Conservation (phyloP, 2,888 invertebrate species). For the Cryptocheilus praepositus region DNA sequence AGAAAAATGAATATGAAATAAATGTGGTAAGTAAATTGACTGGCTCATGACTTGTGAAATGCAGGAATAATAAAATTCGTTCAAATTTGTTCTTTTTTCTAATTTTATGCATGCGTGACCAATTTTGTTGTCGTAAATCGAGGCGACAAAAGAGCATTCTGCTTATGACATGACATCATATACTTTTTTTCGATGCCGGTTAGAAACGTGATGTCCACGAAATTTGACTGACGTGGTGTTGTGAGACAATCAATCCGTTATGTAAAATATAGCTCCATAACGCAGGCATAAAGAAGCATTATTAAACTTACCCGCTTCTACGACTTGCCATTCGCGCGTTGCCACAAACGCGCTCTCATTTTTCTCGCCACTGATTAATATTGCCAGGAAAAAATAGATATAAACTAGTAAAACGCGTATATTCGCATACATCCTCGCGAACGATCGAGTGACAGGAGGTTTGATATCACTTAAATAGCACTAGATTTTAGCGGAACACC, state of each 20-base stretch:
- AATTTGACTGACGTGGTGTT: slow-evolving; percentile 58
- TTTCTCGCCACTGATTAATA: slow-evolving; percentile 48
- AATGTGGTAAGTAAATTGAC: no score
- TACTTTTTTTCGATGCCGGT: neutral
- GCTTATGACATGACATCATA: neutral
- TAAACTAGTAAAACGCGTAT: slow-evolving; percentile 38
- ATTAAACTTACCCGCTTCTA: slow-evolving; percentile 77
- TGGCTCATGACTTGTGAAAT: no score
- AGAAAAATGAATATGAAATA: no score
- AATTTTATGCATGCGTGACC: no score
- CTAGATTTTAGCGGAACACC: no score
- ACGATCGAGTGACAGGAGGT: slow-evolving; percentile 21
- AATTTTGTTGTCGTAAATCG: neutral
- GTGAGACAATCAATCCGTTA: slow-evolving; percentile 18
- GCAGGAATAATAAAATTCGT: no score
- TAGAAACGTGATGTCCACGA: slow-evolving; percentile 3
- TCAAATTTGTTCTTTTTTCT: no score
- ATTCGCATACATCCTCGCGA: slow-evolving; percentile 44
- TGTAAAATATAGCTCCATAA: slow-evolving; percentile 35
- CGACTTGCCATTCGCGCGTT: slow-evolving; percentile 81
- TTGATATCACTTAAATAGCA: neutral
- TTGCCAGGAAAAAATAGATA: slow-evolving; percentile 32
- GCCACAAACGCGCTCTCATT: slow-evolving; percentile 76
- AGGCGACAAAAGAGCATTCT: neutral
- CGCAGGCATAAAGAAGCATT: slow-evolving; percentile 9